phyloP scores from a whole-genome alignment of 2,797 vertebrate genomes.

The Okamejei kenojei region DNA sequence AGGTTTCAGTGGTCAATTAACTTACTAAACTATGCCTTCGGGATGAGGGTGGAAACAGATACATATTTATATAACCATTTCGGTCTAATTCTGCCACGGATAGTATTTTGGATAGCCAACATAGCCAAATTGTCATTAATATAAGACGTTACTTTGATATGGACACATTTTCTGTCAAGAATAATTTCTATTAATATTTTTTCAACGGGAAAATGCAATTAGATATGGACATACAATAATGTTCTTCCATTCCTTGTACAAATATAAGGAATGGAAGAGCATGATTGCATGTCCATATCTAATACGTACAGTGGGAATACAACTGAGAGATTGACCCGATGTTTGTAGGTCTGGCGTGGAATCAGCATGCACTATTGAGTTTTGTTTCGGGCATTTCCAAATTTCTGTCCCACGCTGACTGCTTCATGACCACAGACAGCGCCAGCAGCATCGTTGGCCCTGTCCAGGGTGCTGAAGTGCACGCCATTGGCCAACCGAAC shows the following conservation, averaged over 20 bases:
- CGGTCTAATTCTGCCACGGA: too few species aligned
- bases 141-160: not conserved
- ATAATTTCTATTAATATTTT: not conserved
- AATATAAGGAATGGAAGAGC: too few species aligned
- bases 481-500: not conserved
- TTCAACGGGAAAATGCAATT: not conserved
- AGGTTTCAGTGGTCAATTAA: too few species aligned
- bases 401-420: not conserved
- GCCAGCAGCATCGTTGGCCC: not conserved
- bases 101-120: not conserved
- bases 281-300: not conserved
- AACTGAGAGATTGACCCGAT: not conserved
- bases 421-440: not conserved
- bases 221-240: not conserved
- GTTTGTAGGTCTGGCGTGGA: not conserved
- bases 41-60: too few species aligned
- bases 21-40: too few species aligned
- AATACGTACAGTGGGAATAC: too few species aligned
- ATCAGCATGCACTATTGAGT: too few species aligned
- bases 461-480: not conserved
- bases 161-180: not conserved
- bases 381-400: not conserved
- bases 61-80: too few species aligned
- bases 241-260: too few species aligned
- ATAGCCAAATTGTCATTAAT: not conserved